A percentile compares a stretch with the other conserved stretches of the same genome.
These are phyloP conservation scores for Porites cylindrica DNA, from an alignment of 92 coral and sea anemone genomes.

Conservation along the genomic window DNA sequence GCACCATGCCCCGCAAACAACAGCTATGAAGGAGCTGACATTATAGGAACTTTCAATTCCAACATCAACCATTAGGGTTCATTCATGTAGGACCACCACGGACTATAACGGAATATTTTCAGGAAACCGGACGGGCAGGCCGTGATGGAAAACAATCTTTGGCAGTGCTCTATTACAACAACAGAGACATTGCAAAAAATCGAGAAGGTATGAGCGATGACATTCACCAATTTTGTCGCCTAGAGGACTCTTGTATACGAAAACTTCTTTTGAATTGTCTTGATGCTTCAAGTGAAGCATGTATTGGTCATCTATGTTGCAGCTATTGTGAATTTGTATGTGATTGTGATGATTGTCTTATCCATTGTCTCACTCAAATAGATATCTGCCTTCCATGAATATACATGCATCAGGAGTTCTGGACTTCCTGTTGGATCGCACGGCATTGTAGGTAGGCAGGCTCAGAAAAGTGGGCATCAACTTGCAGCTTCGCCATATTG, in stretches of 20 bases:
- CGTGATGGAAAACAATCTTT: conserved; percentile 54
- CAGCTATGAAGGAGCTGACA: conserved; percentile 63
- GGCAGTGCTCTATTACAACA: conserved; percentile 55
- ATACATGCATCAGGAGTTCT: too few relatives aligned
- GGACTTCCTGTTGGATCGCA: too few relatives aligned
- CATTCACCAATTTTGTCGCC: conserved; percentile 8
- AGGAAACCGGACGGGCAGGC: conserved; percentile 74
- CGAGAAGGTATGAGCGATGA: conserved; percentile 30
- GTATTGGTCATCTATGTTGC: conserved; percentile 51
- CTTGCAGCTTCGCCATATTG: too few relatives aligned
- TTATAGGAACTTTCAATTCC: conserved; percentile 36
- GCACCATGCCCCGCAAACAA: conserved; percentile 67
- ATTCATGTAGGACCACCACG: conserved; percentile 72
- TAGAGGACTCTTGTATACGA: conserved; percentile 19
- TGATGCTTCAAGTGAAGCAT: conserved; percentile 31
- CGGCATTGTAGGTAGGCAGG: too few relatives aligned
- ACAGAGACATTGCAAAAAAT: conserved; percentile 52
- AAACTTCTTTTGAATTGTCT: conserved; percentile 44
- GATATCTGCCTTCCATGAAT: neutral
- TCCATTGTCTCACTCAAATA: neutral
- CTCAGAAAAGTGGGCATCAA: too few relatives aligned
- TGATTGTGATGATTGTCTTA: conserved; percentile 44
- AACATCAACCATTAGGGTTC: conserved; percentile 41
- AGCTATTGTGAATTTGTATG: conserved; percentile 43
- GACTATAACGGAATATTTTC: conserved; percentile 61